Conservation (phyloP, 2,888 invertebrate genomes). For the Mystacides longicornis region DNA sequence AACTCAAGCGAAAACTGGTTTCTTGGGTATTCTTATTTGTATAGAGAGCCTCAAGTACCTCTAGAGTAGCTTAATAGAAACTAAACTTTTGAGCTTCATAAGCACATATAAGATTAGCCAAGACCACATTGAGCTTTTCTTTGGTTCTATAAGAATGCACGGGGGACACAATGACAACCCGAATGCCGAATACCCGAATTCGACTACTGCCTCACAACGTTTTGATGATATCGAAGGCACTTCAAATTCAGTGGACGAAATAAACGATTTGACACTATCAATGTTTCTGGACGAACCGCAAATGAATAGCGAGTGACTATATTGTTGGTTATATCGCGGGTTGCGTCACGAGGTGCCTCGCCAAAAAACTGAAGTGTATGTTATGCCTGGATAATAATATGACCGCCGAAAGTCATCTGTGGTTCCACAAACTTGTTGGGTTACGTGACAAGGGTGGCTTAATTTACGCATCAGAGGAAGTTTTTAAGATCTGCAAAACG, state of each 20-base stretch:
- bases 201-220: slow-evolving; percentile 2
- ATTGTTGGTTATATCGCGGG: neutral
- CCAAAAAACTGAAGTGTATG: neutral
- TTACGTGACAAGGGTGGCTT: neutral
- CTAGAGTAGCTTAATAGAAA: neutral
- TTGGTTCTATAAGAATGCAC: slow-evolving; percentile 5
- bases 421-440: neutral
- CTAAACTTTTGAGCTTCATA: slow-evolving; percentile 1
- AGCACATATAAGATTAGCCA: slow-evolving; percentile 1
- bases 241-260: slow-evolving; percentile 3
- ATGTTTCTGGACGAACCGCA: neutral
- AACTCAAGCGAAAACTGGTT: slow-evolving; percentile 1
- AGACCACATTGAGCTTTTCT: slow-evolving; percentile 3
- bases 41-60: slow-evolving; percentile 3
- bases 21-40: neutral
- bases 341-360: neutral
- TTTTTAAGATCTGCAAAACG: neutral
- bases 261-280: neutral
- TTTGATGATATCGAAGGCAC: neutral
- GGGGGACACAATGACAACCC: slow-evolving; percentile 4
- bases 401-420: neutral
- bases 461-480: neutral
- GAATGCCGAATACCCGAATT: neutral
- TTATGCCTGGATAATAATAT: neutral
- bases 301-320: neutral